A percentile compares a stretch with the other conserved stretches of the same genome.
phyloP scores from a whole-genome alignment of 2,888 invertebrate genomes.

The Noctua fimbriata region DNA sequence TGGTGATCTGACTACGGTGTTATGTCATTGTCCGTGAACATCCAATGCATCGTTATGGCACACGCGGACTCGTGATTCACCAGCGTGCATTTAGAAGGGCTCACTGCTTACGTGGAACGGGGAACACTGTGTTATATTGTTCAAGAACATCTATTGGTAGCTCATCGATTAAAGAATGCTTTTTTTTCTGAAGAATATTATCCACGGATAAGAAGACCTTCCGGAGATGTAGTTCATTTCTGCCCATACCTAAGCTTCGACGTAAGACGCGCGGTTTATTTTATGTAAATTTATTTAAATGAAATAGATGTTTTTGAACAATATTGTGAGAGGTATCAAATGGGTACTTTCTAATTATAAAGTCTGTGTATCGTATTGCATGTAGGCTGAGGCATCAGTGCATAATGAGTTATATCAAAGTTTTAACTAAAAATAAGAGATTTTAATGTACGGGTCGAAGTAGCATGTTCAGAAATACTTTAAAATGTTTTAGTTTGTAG shows the following conservation, averaged over 20 bases:
- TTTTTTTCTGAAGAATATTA: not conserved
- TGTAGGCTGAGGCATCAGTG: slow-evolving; percentile 85
- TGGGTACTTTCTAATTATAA: slow-evolving; percentile 68
- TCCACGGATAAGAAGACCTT: not conserved
- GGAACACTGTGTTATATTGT: slow-evolving; percentile 78
- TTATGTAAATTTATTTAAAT: not conserved
- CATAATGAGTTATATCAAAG: slow-evolving; percentile 73
- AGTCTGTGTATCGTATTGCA: slow-evolving; percentile 83
- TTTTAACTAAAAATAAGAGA: slow-evolving; percentile 51
- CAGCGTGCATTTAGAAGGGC: slow-evolving; percentile 85
- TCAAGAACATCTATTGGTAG: slow-evolving; percentile 79
- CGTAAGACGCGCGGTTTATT: not conserved
- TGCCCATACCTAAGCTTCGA: not conserved
- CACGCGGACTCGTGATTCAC: slow-evolving; percentile 82
- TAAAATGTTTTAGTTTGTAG: slow-evolving; percentile 73
- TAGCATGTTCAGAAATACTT: slow-evolving; percentile 74
- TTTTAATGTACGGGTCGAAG: slow-evolving; percentile 64
- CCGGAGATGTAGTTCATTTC: not conserved
- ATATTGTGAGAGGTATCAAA: slow-evolving; percentile 75
- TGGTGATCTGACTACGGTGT: slow-evolving; percentile 83
- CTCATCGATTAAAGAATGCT: not conserved
- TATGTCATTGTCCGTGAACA: slow-evolving; percentile 80
- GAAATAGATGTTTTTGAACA: slow-evolving; percentile 80
- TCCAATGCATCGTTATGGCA: slow-evolving; percentile 83
- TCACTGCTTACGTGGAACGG: slow-evolving; percentile 89